phyloP scores from a whole-genome alignment of 2,888 invertebrate species.

The Eupithecia exiguata region DNA sequence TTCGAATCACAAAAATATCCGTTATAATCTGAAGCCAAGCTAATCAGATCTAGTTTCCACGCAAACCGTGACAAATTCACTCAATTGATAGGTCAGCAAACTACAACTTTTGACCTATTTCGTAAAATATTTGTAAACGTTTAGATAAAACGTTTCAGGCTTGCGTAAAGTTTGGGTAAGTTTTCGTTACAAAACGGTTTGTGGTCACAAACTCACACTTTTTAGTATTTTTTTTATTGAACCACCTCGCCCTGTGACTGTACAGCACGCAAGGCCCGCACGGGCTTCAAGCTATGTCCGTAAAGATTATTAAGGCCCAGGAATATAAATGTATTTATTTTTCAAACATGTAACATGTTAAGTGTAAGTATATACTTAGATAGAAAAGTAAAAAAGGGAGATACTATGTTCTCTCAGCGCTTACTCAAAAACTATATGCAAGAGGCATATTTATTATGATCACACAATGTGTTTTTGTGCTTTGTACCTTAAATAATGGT shows the following conservation, averaged over 20 bases:
- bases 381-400: no score
- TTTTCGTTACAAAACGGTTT: slow-evolving; percentile 74
- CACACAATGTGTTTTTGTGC: no score
- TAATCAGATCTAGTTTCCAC: slow-evolving; percentile 6
- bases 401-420: no score
- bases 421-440: no score
- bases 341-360: no score
- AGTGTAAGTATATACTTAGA: no score
- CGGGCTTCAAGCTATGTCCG: not conserved
- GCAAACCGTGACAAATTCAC: slow-evolving; percentile 31
- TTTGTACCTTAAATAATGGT: no score
- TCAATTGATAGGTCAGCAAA: slow-evolving; percentile 35
- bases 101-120: slow-evolving; percentile 50
- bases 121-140: slow-evolving; percentile 49
- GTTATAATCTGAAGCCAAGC: not conserved
- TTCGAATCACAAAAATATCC: not conserved
- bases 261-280: not conserved
- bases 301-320: not conserved
- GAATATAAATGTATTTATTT: no score
- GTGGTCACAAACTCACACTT: slow-evolving; percentile 74
- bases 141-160: slow-evolving; percentile 56
- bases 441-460: no score
- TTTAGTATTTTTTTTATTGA: slow-evolving; percentile 58
- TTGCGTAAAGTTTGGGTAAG: slow-evolving; percentile 70
- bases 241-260: not conserved